Conservation (phyloP, 2,888 invertebrate species). For the Miltochrista miniata region DNA sequence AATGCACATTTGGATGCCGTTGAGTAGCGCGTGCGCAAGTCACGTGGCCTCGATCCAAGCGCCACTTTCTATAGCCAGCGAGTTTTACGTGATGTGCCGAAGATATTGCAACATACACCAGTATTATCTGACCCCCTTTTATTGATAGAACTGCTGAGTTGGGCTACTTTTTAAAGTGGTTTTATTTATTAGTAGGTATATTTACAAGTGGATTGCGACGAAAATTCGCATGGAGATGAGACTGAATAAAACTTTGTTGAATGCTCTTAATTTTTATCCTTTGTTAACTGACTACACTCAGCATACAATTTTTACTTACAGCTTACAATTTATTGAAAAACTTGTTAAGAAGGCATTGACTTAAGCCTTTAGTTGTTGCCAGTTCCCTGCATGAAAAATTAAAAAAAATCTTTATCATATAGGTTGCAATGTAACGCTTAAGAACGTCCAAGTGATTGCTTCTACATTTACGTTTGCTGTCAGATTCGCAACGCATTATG, state of each 20-base stretch:
- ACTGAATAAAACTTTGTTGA: neutral
- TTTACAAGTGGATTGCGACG: neutral
- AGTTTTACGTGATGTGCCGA: conserved; percentile 31
- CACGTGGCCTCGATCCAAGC: conserved; percentile 32
- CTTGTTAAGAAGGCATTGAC: too few species aligned
- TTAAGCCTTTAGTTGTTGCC: too few species aligned
- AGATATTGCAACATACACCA: conserved; percentile 24
- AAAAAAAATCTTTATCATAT: too few species aligned
- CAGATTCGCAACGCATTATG: too few species aligned
- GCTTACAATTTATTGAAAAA: too few species aligned
- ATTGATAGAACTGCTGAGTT: conserved; percentile 4
- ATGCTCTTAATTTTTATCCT: neutral
- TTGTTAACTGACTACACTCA: neutral
- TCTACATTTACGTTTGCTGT: too few species aligned
- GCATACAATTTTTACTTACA: neutral
- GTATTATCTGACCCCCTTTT: conserved; percentile 27
- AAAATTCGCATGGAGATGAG: neutral
- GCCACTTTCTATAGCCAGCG: conserved; percentile 35
- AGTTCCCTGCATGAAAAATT: too few species aligned
- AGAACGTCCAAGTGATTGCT: too few species aligned
- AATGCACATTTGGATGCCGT: neutral
- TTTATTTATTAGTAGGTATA: neutral
- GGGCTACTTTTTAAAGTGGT: neutral
- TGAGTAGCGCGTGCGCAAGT: conserved; percentile 10
- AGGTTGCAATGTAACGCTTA: too few species aligned